Evolutionary conservation across 1,140 invertebrate species (phyloP), one percentile per base, ranked within the genome.

Genomic region (Holotrichia oblita): DNA sequence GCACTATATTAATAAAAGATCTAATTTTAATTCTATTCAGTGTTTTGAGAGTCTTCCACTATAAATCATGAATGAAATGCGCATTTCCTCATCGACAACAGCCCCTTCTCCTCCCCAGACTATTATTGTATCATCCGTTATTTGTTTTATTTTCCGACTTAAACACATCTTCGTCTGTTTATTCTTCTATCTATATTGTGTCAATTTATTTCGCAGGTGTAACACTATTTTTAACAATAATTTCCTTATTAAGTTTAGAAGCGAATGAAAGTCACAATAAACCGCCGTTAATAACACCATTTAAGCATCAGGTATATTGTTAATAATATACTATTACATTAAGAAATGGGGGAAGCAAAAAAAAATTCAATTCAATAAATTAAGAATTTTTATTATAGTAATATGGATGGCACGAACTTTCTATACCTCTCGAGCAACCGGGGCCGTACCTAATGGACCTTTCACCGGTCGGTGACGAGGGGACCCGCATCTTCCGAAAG

Each of bases 1-100:
- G 61, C 20, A 69, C 61, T 69, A 69, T 69, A 69, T 69, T 69
- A 69, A 69, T 69, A 69, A 69, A 69, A 69, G 61, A 69, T 69
- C 61, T 69, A 69, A 69, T 69, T 69, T 69, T 69, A 69, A 69
- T 69, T 69, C 61, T 69, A 69, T 69, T 69, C 61, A 69, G 17
- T 27, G 61, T 69, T 69, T 69, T 69, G 61, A 69, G 61, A 69
- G 61, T 69, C 61, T 69, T 69, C 24, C 61, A 69, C 61, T 69
- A 69, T 69, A 69, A 69, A 69, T 69, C 61, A 69, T 69, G 61
- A 69, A 69, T 69, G 61, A 69, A 69, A 12, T 12, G 61, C 61
- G 27, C 22, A 69, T 69, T 69, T 69, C 61, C 61, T 69, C 61
- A 69, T 69, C 61, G 61, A 69, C 61, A 69, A 69, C 61, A 69